A percentile compares a stretch with the other conserved stretches of the same genome.
Conservation (phyloP, 2,113 vertebrate species). For the Gymnarchus niloticus region DNA sequence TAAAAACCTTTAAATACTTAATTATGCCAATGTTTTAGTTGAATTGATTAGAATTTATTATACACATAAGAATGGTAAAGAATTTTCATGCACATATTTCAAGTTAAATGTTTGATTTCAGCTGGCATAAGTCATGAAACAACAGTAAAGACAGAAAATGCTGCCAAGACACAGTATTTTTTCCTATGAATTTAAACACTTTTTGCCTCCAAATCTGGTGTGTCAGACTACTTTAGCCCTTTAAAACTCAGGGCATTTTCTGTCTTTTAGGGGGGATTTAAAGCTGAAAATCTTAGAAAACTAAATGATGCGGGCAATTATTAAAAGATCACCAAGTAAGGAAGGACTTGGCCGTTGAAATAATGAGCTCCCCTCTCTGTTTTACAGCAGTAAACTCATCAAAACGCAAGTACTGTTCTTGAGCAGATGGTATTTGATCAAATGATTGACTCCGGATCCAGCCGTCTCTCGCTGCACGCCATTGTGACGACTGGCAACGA, state of each 20-base stretch:
- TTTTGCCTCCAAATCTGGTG: background rate
- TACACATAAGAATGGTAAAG: background rate
- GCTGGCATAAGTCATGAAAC: background rate
- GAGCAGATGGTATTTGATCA: conserved; percentile 2
- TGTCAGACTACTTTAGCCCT: background rate
- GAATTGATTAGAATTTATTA: background rate
- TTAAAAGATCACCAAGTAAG: background rate
- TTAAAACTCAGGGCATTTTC: background rate
- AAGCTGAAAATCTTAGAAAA: background rate
- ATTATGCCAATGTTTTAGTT: background rate
- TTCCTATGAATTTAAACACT: background rate
- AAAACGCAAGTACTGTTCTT: background rate
- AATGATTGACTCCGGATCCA: background rate
- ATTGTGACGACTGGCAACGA: background rate
- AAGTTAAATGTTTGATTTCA: background rate
- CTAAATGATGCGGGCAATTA: background rate
- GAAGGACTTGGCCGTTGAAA: background rate
- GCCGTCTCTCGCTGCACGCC: background rate
- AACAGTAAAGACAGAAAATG: background rate
- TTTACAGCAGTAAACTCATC: background rate
- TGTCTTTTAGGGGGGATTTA: background rate
- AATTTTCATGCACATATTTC: background rate
- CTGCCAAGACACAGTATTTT: background rate
- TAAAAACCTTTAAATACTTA: background rate
- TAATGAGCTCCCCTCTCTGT: background rate